These are phyloP conservation scores for Halcyon badia DNA, from an alignment of 2,797 vertebrate species.

Conservation along the genomic window DNA sequence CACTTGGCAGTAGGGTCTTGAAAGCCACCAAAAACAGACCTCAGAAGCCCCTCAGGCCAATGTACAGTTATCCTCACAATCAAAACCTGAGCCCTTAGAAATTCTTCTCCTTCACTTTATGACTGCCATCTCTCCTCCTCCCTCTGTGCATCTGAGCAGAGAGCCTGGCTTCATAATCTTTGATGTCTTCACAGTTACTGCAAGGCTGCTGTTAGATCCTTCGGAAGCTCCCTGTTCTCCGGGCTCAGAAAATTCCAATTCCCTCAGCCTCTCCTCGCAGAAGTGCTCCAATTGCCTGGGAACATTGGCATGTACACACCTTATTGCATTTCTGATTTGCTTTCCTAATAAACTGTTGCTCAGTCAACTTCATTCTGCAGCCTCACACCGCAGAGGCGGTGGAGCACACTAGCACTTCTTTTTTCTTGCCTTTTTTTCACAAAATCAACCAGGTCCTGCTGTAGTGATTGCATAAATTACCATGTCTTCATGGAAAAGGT, in stretches of 20 bases:
- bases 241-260: background rate
- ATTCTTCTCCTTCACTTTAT: accelerated
- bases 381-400: background rate
- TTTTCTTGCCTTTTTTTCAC: background rate
- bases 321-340: background rate
- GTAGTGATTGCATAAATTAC: background rate
- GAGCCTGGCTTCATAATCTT: accelerated
- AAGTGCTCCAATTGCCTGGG: background rate
- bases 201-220: background rate
- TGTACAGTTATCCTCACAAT: accelerated
- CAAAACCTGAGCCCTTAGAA: background rate
- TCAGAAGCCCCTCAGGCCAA: background rate
- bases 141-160: background rate
- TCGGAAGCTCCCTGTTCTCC: background rate
- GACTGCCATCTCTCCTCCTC: background rate
- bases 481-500: background rate
- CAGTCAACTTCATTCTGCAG: background rate
- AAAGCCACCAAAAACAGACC: background rate
- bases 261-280: accelerated
- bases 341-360: background rate
- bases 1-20: background rate
- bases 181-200: background rate
- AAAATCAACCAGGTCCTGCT: background rate
- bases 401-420: background rate
- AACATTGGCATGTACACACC: background rate